Evolutionary conservation across 2,888 invertebrate species (phyloP), one percentile per base, ranked within the genome.

Genomic region (Thelaira solivaga): DNA sequence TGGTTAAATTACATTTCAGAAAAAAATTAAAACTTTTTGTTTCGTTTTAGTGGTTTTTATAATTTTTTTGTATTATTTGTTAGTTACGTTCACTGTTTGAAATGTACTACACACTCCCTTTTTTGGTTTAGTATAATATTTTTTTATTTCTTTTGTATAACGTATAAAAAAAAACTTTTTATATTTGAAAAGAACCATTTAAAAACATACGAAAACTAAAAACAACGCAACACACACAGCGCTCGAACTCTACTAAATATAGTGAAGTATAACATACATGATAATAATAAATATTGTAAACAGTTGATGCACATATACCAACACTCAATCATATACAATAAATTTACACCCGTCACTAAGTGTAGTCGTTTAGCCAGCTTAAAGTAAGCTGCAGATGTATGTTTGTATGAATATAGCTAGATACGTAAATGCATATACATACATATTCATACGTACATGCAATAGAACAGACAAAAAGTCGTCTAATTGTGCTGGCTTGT

Each of bases 391-490:
- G 34, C 13, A 59, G 59, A 67, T 34, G 22, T 13, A 39, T n/a
- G n/a, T 13, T 13, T 16, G 16, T 7, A n/a, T n/a, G n/a, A n/a
- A n/a, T n/a, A n/a, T n/a, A n/a, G n/a, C n/a, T n/a, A n/a, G n/a
- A n/a, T n/a, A n/a, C n/a, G n/a, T n/a, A n/a, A 39, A 39, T 3
- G 4, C 31, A 22, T 8, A 4, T 29, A 31, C 2, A 16, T 13
- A 24, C 31, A 57, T n/a, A 22, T 36, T 2, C 20, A 8, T 43
- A 36, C 3, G 13, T 51, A 62, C 6, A n/a, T 74, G 31, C 43
- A 49, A 36, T 59, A 53, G 53, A 75, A 68, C 67, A 75, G 74
- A 75, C 74, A 75, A 68, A 61, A 75, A 68, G 74, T 68, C 74
- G 74, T 75, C 74, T 61, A 20, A 16, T 43, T 64, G 51, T 24